These are phyloP conservation scores for Apodemus agrarius DNA, from an alignment of 2,797 vertebrate species.

Conservation along the genomic window DNA sequence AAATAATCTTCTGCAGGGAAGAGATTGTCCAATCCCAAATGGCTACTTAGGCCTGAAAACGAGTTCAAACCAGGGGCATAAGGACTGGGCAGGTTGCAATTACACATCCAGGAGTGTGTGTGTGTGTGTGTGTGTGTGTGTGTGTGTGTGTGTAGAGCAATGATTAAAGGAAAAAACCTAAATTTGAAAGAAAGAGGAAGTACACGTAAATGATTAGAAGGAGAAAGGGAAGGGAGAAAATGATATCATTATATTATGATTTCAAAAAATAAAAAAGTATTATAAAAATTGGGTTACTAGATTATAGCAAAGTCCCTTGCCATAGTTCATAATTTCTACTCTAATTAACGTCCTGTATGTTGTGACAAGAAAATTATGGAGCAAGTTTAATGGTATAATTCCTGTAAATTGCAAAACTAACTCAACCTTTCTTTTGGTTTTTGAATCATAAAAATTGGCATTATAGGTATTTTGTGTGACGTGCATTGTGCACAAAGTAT, in stretches of 20 bases:
- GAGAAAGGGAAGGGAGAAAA: not conserved
- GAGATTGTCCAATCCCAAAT: not conserved
- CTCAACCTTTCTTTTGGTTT: constrained; percentile 58
- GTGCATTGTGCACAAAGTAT: constrained; percentile 41
- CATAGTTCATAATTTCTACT: constrained; percentile 40
- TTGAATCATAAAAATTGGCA: constrained; percentile 68
- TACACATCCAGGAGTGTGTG: not conserved
- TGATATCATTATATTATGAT: not conserved
- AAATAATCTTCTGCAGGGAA: not conserved
- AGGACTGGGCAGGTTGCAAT: not conserved
- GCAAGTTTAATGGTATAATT: constrained; percentile 69
- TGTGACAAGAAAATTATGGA: constrained; percentile 72
- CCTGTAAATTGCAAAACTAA: constrained; percentile 72
- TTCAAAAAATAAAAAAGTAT: constrained; percentile 10
- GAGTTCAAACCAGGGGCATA: not conserved
- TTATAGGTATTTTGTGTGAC: constrained; percentile 53
- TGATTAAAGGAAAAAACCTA: not conserved
- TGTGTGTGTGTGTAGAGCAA: not conserved
- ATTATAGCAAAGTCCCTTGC: constrained; percentile 15
- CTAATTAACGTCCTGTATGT: constrained; percentile 64
- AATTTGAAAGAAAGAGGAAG: not conserved
- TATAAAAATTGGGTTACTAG: not conserved
- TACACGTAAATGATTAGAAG: not conserved
- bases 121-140: not conserved
- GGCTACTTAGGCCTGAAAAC: not conserved